Percentiles rank a stretch among this genome's conserved stretches.
These are phyloP conservation scores for Acanthurus leucopareius DNA, from an alignment of 2,797 vertebrate genomes.

Conservation along the genomic window DNA sequence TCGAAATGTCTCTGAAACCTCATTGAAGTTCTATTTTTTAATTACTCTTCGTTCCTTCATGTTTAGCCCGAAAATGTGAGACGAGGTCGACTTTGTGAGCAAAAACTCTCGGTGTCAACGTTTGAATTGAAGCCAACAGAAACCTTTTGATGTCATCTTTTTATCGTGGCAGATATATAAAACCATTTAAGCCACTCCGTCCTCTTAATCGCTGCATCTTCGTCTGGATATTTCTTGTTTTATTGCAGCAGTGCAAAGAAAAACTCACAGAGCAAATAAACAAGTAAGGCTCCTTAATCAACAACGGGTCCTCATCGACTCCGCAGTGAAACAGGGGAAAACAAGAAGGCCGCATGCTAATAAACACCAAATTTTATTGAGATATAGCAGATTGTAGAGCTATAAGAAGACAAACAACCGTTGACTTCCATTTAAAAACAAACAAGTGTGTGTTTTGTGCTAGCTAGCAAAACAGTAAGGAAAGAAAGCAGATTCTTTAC, in stretches of 20 bases:
- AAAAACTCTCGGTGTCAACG: neutral
- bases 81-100: neutral
- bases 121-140: neutral
- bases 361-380: neutral
- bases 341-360: conserved; percentile 14
- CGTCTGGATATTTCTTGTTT: conserved; percentile 16
- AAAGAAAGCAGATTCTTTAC: conserved; percentile 1
- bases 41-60: neutral
- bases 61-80: neutral
- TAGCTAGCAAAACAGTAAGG: neutral
- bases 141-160: conserved; percentile 2
- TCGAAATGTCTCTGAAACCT: conserved; percentile 1
- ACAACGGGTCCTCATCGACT: neutral
- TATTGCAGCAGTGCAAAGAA: conserved; percentile 3
- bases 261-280: conserved; percentile 22
- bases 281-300: conserved; percentile 21
- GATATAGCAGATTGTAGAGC: neutral
- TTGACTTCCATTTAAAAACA: conserved; percentile 17
- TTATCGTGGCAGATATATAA: conserved; percentile 24
- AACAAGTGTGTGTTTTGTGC: conserved; percentile 3
- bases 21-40: neutral
- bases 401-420: conserved; percentile 1
- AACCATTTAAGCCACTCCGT: conserved; percentile 2
- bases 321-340: neutral
- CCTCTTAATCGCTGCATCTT: conserved; percentile 3